phyloP scores from a whole-genome alignment of 2,797 vertebrate species.

The Enteromius thamalakanensis region DNA sequence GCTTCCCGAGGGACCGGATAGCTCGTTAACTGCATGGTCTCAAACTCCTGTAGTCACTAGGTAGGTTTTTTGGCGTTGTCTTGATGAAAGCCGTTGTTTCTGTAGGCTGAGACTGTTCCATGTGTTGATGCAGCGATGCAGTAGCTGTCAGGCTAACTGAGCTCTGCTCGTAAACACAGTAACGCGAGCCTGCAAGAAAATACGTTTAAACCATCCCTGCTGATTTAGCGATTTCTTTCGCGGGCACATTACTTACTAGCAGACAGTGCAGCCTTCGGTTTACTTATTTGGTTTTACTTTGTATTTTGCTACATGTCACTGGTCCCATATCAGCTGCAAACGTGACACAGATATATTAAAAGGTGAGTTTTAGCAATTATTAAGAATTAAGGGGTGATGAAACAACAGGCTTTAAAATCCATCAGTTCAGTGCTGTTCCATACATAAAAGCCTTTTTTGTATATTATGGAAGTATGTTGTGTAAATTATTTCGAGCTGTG shows the following conservation, averaged over 20 bases:
- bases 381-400: background rate
- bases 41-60: conserved; percentile 30
- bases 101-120: conserved; percentile 10
- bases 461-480: background rate
- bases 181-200: conserved; percentile 13
- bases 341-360: background rate
- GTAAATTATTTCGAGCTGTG: background rate
- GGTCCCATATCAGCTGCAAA: background rate
- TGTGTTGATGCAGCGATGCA: conserved; percentile 64
- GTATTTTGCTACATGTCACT: background rate
- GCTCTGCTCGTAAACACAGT: background rate
- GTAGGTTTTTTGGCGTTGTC: conserved; percentile 41
- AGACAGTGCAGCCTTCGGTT: background rate
- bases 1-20: background rate
- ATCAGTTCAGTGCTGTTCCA: background rate
- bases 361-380: background rate
- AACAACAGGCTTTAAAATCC: background rate
- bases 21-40: background rate
- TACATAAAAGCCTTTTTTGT: background rate
- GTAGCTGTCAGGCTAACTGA: conserved; percentile 49
- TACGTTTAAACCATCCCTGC: background rate
- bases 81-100: background rate
- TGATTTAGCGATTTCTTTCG: background rate
- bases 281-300: background rate
- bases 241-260: background rate